These are phyloP conservation scores for Brevimyrus niger DNA, from an alignment of 2,113 vertebrate species.

Conservation along the genomic window DNA sequence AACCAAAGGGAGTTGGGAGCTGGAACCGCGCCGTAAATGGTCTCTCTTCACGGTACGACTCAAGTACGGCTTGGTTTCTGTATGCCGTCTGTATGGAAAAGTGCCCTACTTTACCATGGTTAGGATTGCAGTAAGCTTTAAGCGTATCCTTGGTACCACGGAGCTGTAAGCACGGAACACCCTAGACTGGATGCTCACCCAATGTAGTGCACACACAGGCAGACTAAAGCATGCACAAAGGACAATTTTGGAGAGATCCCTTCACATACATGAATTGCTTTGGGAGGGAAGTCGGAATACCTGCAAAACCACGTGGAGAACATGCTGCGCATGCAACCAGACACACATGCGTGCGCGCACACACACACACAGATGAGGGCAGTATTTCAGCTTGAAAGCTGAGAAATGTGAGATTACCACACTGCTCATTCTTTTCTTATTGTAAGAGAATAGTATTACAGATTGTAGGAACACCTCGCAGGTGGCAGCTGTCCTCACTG, in stretches of 20 bases:
- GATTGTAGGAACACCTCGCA: background rate
- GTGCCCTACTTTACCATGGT: background rate
- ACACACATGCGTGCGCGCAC: background rate
- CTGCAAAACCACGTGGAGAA: background rate
- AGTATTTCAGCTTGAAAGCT: background rate
- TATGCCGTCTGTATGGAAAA: background rate
- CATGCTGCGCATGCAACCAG: background rate
- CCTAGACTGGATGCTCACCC: background rate
- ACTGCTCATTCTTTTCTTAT: background rate
- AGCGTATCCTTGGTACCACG: background rate
- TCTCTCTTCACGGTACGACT: background rate
- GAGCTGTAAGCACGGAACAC: background rate
- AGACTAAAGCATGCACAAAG: background rate
- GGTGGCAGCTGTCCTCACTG: background rate
- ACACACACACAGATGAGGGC: background rate
- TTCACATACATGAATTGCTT: background rate
- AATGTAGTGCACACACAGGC: background rate
- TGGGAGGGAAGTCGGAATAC: background rate
- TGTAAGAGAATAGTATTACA: background rate
- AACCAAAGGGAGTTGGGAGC: too few relatives aligned
- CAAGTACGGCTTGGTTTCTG: background rate
- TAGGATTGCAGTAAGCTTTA: background rate
- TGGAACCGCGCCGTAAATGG: background rate
- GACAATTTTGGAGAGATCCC: too few relatives aligned
- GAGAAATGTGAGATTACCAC: background rate